Conservation (phyloP, 2,888 invertebrate species). For the Rugalucina vietnamica region DNA sequence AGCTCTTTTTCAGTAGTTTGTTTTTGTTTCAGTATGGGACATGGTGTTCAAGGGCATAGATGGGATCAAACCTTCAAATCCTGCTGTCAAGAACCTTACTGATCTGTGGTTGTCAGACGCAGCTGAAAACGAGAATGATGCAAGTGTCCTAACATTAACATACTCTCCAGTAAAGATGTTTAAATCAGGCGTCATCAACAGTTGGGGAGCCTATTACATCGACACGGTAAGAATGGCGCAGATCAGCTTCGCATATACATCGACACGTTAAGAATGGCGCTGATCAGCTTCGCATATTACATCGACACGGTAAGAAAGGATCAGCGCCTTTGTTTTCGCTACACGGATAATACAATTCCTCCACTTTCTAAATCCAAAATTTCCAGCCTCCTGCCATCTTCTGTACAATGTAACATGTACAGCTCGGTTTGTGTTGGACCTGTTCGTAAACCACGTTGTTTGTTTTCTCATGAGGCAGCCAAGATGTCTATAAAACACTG, state of each 20-base stretch:
- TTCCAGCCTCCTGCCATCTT: no score
- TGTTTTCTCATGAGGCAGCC: no score
- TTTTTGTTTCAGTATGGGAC: slow-evolving; percentile 64
- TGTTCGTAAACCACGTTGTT: no score
- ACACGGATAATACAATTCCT: no score
- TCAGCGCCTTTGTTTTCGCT: no score
- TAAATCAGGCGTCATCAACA: slow-evolving; percentile 64
- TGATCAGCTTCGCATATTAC: neutral
- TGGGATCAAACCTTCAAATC: slow-evolving; percentile 55
- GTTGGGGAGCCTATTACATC: slow-evolving; percentile 54
- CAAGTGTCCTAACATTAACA: slow-evolving; percentile 55
- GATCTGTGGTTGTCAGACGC: slow-evolving; percentile 52
- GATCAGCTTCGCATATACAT: no score
- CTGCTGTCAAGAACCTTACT: slow-evolving; percentile 45
- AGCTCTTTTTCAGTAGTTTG: no score
- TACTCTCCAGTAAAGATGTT: slow-evolving; percentile 48
- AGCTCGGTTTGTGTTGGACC: no score
- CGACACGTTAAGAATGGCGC: no score
- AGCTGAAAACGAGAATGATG: slow-evolving; percentile 56
- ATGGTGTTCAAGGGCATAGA: slow-evolving; percentile 65
- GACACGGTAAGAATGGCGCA: slow-evolving; percentile 59
- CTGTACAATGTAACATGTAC: neutral
- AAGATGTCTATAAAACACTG: no score
- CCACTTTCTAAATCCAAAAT: no score
- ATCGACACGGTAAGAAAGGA: neutral